Evolutionary conservation across 35 echinoderm and acorn worm genomes (phyloP).

Genomic region (Anneissia japonica): DNA sequence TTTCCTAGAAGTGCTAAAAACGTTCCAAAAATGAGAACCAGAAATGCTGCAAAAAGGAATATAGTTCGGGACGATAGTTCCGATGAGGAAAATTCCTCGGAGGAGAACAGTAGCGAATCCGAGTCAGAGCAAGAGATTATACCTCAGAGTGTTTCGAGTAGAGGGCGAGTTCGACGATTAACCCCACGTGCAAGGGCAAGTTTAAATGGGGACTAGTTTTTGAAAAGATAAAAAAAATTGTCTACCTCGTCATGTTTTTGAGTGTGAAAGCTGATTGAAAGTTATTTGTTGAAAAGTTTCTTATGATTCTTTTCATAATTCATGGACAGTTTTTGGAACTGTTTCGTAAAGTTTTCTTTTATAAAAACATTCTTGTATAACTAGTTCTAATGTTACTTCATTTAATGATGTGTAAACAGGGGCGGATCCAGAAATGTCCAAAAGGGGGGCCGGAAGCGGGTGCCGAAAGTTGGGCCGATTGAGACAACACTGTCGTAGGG

Average conservation of each 20-base stretch:
- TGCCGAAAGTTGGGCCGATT: too few species aligned
- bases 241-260: background rate
- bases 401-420: too few species aligned
- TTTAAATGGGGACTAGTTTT: background rate
- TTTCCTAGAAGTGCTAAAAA: background rate
- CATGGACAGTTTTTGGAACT: background rate
- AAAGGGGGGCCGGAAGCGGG: too few species aligned
- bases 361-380: too few species aligned
- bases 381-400: too few species aligned
- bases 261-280: background rate
- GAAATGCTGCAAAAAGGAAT: conserved; percentile 36
- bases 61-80: conserved; percentile 31
- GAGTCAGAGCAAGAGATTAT: conserved; percentile 38
- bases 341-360: background rate
- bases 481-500: too few species aligned
- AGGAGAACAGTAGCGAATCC: background rate
- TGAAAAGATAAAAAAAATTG: background rate
- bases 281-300: background rate
- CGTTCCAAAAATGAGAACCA: conserved; percentile 24
- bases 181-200: conserved; percentile 59
- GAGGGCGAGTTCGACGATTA: conserved; percentile 58
- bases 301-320: background rate
- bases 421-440: too few species aligned
- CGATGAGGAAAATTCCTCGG: conserved; percentile 33
- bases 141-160: conserved; percentile 63